Conservation (phyloP, 2,113 vertebrate species). For the Lutjanus erythropterus region DNA sequence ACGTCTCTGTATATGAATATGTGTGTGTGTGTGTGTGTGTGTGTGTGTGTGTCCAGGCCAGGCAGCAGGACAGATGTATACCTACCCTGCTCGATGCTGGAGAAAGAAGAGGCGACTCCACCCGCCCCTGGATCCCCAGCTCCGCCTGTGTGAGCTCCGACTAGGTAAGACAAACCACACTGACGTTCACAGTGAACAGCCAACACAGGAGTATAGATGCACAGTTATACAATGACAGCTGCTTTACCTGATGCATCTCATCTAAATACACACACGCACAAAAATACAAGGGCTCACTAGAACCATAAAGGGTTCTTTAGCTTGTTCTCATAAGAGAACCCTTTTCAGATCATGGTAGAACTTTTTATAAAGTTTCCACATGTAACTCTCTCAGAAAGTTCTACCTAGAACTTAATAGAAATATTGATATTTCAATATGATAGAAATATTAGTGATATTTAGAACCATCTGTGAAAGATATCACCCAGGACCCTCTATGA, state of each 20-base stretch:
- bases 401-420: too few relatives aligned
- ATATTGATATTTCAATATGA: too few relatives aligned
- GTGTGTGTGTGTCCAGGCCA: slow-evolving; percentile 85
- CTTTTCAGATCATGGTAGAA: too few relatives aligned
- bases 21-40: slow-evolving; percentile 43
- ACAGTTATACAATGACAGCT: not conserved
- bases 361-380: too few relatives aligned
- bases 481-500: too few relatives aligned
- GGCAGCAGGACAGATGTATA: slow-evolving; percentile 97
- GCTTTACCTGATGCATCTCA: slow-evolving; percentile 10
- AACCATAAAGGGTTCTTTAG: too few relatives aligned
- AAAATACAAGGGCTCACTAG: too few relatives aligned
- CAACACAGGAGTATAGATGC: not conserved
- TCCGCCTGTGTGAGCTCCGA: slow-evolving; percentile 91
- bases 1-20: not conserved
- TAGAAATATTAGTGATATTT: too few relatives aligned
- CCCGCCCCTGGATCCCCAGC: slow-evolving; percentile 95
- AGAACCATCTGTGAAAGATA: too few relatives aligned
- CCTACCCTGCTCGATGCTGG: slow-evolving; percentile 98
- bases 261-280: slow-evolving; percentile 1
- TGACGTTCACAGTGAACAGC: not conserved
- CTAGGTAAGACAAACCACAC: slow-evolving; percentile 76
- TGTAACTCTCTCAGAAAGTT: too few relatives aligned
- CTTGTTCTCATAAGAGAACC: too few relatives aligned
- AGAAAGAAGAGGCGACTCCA: slow-evolving; percentile 97